Evolutionary conservation across 2,113 vertebrate species (phyloP).

Genomic region (Polypterus bichir): DNA sequence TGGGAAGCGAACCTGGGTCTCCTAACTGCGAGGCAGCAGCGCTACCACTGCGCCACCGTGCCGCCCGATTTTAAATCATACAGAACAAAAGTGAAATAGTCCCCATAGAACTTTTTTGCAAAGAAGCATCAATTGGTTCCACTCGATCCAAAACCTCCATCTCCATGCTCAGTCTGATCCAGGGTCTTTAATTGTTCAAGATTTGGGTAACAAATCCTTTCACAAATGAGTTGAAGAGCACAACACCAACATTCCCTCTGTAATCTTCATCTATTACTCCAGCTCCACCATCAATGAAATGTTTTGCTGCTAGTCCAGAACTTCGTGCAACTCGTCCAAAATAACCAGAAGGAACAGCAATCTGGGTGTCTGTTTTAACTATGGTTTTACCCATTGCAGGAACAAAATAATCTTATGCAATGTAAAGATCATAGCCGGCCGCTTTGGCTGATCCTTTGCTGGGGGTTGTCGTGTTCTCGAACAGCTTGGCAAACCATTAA

Average conservation of each 20-base stretch:
- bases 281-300: conserved; percentile 94
- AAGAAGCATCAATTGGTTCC: conserved; percentile 76
- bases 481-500: conserved; percentile 58
- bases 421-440: conserved; percentile 88
- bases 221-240: conserved; percentile 98
- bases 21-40: too few relatives aligned
- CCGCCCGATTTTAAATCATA: too few relatives aligned
- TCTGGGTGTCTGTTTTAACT: conserved; percentile 90
- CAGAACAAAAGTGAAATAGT: too few relatives aligned
- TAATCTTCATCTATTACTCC: conserved; percentile 97
- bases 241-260: conserved; percentile 84
- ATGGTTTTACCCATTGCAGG: conserved; percentile 72
- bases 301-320: conserved; percentile 83
- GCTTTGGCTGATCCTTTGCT: conserved; percentile 67
- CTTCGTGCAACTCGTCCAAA: conserved; percentile 90
- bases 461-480: conserved; percentile 66
- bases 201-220: conserved; percentile 81
- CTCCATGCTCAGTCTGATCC: conserved; percentile 71
- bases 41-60: too few relatives aligned
- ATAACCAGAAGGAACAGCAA: conserved; percentile 74
- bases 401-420: conserved; percentile 79
- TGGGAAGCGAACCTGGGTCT: too few relatives aligned
- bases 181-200: conserved; percentile 61
- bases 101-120: too few relatives aligned
- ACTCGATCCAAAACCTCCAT: conserved; percentile 92